Evolutionary conservation across 2,888 invertebrate genomes (phyloP).

Genomic region (Noctua comes): DNA sequence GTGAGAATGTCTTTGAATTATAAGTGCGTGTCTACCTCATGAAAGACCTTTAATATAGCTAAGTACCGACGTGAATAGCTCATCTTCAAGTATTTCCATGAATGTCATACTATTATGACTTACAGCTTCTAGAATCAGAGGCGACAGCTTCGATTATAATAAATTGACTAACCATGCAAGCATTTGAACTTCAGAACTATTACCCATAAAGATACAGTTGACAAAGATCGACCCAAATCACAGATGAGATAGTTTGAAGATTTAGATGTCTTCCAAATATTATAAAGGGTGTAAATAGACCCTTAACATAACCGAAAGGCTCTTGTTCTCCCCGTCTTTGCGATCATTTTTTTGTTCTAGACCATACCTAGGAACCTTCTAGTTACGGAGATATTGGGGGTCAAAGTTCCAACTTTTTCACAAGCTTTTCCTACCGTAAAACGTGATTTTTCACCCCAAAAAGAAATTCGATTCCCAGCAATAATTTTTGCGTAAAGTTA

Average conservation of each 20-base stretch:
- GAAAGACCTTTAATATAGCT: slow-evolving; percentile 24
- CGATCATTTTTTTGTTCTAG: no score
- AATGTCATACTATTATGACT: neutral
- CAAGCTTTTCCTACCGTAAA: no score
- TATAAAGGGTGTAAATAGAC: no score
- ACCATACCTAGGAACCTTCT: no score
- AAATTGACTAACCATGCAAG: neutral
- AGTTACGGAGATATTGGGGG: no score
- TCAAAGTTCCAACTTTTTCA: no score
- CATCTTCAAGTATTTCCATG: neutral
- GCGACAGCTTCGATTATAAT: neutral
- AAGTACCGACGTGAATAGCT: slow-evolving; percentile 13
- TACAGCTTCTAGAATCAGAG: neutral
- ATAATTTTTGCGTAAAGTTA: no score
- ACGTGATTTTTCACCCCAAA: no score
- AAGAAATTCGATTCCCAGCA: no score
- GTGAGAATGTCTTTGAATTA: slow-evolving; percentile 54
- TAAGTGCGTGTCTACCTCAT: slow-evolving; percentile 34
- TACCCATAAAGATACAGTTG: neutral
- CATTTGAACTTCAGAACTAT: neutral
- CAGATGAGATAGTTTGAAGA: neutral
- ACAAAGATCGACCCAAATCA: neutral
- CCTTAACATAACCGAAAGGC: no score
- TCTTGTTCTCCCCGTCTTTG: no score
- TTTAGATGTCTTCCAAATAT: neutral